phyloP scores from a whole-genome alignment of 2,888 invertebrate genomes.

The Drosophila monieri region DNA sequence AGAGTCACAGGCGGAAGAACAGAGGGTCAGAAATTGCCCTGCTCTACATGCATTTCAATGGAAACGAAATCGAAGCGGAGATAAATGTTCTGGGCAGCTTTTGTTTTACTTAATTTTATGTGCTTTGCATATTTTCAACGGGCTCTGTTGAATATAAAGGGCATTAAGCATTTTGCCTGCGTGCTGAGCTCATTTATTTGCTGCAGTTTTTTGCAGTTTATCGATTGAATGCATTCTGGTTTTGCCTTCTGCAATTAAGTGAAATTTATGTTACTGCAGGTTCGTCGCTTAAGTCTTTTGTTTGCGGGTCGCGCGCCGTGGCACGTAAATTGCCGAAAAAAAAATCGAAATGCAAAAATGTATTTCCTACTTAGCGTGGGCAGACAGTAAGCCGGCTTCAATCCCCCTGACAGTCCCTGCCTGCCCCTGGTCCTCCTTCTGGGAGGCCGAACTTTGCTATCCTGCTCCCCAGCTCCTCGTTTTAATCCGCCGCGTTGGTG shows the following conservation, averaged over 20 bases:
- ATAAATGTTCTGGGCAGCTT: conserved; percentile 60
- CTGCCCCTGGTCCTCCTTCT: conserved; percentile 11
- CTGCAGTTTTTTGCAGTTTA: conserved; percentile 48
- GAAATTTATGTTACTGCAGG: conserved; percentile 76
- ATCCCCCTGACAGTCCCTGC: background rate
- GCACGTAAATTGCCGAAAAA: conserved; percentile 74
- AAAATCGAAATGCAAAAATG: conserved; percentile 20
- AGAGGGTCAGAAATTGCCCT: conserved; percentile 28
- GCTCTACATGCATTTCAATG: conserved; percentile 56
- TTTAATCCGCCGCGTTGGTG: conserved; percentile 74
- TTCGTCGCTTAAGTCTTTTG: conserved; percentile 77
- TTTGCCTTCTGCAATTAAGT: conserved; percentile 71
- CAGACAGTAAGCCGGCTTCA: conserved; percentile 43
- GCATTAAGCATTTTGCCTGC: conserved; percentile 71
- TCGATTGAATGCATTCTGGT: conserved; percentile 72
- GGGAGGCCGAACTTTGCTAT: conserved; percentile 52
- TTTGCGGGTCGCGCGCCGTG: conserved; percentile 63
- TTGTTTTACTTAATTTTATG: conserved; percentile 68
- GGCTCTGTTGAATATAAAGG: conserved; percentile 6
- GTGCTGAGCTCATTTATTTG: conserved; percentile 76
- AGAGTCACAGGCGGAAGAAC: conserved; percentile 55
- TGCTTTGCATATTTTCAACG: conserved; percentile 66
- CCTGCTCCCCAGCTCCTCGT: conserved; percentile 64
- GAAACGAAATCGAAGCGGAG: conserved; percentile 56
- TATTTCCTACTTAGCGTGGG: conserved; percentile 76